Evolutionary conservation across 2,113 vertebrate species (phyloP), one percentile per base, ranked within the genome.

Genomic region (Chaenogobius annularis): DNA sequence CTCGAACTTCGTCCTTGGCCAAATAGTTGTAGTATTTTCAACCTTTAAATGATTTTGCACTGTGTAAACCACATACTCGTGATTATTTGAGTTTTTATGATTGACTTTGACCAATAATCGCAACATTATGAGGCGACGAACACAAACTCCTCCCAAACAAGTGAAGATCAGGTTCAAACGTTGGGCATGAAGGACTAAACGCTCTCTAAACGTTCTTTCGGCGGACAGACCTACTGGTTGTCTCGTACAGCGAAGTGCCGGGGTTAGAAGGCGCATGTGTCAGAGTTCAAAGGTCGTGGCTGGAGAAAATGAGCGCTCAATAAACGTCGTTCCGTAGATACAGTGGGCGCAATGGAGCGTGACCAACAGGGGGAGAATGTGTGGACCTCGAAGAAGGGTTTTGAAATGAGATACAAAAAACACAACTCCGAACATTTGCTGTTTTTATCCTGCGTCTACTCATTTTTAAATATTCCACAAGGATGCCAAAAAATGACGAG

Each of bases 231-330:
- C 80, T n/a, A n/a, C 69, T 62, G 10, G 20, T 84, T 75, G 77
- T 81, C 73, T 84, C 73, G 70, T 46, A 46, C 73, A 82, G 86
- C 85, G 80, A 83, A 79, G 80, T 72, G 70, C 83, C 62, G 65
- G 68, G 77, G 80, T 77, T 82, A 70, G 85, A 92, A 90, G 26
- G 26, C 89, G 74, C 70, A 56, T 78, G 70, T 81, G 89, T 93
- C 81, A 87, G 64, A 81, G 84, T 79, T 93, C 81, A 85, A 66
- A 83, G 84, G 81, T 80, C 66, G 52, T 61, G 77, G 66, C 68
- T 68, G 70, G 83, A 88, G 89, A 83, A 92, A 89, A 92, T 87
- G 82, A 69, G 73, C 48, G 72, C 75, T 91, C 87, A 91, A 87
- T 89, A 66, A 43, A n/a, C 22, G 8, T 77, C 79, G 78, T 90